A percentile compares a stretch with the other conserved stretches of the same genome.
Conservation (phyloP, 2,797 vertebrate genomes). For the Alfaro cultratus region DNA sequence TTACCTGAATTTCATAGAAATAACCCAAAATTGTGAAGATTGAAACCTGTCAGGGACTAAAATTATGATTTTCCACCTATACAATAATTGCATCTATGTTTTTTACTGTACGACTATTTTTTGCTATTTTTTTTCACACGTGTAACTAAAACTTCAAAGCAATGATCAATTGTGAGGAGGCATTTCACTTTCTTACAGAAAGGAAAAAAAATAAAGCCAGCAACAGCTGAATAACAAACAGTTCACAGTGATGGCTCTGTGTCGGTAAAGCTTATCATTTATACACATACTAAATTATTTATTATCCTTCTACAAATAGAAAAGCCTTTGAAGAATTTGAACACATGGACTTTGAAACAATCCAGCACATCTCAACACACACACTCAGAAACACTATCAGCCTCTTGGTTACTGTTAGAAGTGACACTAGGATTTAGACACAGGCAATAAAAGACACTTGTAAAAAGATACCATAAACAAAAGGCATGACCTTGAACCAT, state of each 20-base stretch:
- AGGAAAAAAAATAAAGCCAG: background rate
- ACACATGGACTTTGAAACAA: constrained; percentile 10
- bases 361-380: constrained; percentile 6
- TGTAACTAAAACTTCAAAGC: background rate
- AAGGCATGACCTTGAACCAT: background rate
- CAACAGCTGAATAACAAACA: background rate
- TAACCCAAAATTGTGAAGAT: background rate
- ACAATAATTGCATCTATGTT: background rate
- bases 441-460: constrained; percentile 16
- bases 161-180: background rate
- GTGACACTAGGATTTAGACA: constrained; percentile 29
- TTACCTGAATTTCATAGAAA: background rate
- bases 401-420: constrained; percentile 38
- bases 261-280: background rate
- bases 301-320: constrained; percentile 10
- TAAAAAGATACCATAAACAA: constrained; percentile 37
- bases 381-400: constrained; percentile 21
- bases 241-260: background rate
- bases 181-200: background rate
- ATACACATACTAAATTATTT: background rate
- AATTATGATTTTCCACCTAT: background rate
- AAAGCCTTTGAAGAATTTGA: constrained; percentile 33
- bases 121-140: background rate
- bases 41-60: background rate
- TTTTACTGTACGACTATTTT: background rate